These are phyloP conservation scores for Drosophila prolongata DNA, from an alignment of 2,888 invertebrate genomes.

Conservation along the genomic window DNA sequence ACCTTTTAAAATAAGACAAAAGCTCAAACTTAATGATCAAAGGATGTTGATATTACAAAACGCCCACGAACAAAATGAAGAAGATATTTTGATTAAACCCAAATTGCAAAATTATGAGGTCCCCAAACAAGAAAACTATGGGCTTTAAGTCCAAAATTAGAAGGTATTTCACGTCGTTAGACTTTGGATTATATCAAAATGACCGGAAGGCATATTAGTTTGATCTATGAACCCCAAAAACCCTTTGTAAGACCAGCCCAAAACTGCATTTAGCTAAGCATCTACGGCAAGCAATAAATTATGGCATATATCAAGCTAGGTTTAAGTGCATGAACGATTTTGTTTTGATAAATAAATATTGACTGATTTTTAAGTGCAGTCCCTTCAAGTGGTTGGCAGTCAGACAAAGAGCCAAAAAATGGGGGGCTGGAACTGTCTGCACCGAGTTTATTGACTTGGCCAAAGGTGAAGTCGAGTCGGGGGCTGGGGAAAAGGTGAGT, in stretches of 20 bases:
- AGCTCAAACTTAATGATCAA: too few relatives aligned
- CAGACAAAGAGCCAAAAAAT: slow-evolving; percentile 15
- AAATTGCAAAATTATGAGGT: neutral
- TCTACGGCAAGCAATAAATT: slow-evolving; percentile 51
- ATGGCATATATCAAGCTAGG: slow-evolving; percentile 50
- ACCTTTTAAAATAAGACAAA: neutral
- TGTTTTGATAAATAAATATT: slow-evolving; percentile 72
- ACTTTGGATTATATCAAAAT: neutral
- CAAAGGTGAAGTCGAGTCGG: slow-evolving; percentile 13
- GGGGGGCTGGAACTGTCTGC: slow-evolving; percentile 22
- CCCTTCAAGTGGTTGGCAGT: neutral
- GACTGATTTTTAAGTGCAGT: slow-evolving; percentile 61
- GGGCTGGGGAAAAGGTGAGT: slow-evolving; percentile 8
- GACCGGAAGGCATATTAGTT: neutral
- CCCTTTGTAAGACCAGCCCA: slow-evolving; percentile 12
- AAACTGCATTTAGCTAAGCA: slow-evolving; percentile 39
- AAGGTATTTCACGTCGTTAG: neutral
- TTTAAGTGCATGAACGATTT: slow-evolving; percentile 67
- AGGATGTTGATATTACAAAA: neutral
- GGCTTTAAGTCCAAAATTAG: neutral
- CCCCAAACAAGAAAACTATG: too few relatives aligned
- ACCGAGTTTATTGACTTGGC: slow-evolving; percentile 42
- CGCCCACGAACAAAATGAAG: neutral
- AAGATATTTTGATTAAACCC: neutral
- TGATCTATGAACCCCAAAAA: neutral